Conservation (phyloP, 2,888 invertebrate species). For the Papilio gigon region DNA sequence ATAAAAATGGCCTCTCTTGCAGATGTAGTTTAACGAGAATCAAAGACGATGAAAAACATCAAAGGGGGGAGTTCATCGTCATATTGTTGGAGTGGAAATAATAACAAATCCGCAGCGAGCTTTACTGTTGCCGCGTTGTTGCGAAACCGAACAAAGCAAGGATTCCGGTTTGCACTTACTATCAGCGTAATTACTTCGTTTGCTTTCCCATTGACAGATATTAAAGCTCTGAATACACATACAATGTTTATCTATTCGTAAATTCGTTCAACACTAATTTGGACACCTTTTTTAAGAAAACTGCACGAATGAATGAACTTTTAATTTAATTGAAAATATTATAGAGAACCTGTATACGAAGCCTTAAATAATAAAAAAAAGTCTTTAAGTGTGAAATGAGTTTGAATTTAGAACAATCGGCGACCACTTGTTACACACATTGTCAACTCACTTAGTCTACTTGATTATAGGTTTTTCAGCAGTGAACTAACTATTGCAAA, state of each 20-base stretch:
- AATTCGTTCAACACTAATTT: background rate
- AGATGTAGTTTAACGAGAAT: slow-evolving; percentile 24
- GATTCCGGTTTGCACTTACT: slow-evolving; percentile 1
- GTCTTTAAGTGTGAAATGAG: no score
- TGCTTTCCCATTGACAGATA: background rate
- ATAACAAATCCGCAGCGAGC: slow-evolving; percentile 17
- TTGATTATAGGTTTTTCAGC: no score
- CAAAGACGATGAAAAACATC: slow-evolving; percentile 21
- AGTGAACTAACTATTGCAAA: no score
- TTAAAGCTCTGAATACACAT: background rate
- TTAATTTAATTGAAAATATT: no score
- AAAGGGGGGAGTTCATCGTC: slow-evolving; percentile 13
- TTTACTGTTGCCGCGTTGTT: slow-evolving; percentile 2
- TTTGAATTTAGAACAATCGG: no score
- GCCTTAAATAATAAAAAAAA: no score
- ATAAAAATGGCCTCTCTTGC: slow-evolving; percentile 16
- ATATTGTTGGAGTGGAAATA: slow-evolving; percentile 24
- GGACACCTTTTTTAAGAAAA: no score
- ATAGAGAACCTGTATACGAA: no score
- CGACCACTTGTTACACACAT: no score
- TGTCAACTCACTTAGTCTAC: no score
- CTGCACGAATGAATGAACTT: no score
- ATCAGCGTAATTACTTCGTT: slow-evolving; percentile 13
- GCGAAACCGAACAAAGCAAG: slow-evolving; percentile 17
- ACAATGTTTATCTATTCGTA: background rate